Base-by-base conservation (phyloP, 2,113 vertebrate species). In the Abramis brama region DNA sequence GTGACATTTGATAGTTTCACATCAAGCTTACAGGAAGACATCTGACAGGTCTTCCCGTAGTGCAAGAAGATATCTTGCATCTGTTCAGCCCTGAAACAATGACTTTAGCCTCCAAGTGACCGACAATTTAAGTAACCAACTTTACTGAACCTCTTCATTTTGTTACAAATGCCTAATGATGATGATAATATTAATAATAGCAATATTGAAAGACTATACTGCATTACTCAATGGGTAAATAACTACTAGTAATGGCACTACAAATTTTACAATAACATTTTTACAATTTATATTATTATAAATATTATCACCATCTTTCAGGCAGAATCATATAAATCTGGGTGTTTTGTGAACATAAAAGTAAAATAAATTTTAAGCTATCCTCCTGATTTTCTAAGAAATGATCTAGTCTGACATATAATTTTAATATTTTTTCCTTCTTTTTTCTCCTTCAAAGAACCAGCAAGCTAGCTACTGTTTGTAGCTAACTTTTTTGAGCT, bases 1-100 rank as follows among this genome's bases (percentile, higher is more conserved):
- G 17, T 50, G 79, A 82, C 39, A 81, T 81, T 5, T 81, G 79
- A 82, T 30, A 45, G 78, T 82, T 70, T 82, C 27, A 21, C 45
- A 82, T 82, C 23, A 47, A 47, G 15, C 43, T 82, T 70, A 47
- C 25, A 77, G 75, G 47, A 52, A 30, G 75, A 33, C 17, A 55
- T 55, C 75, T 50, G 50, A 52, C 45, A 55, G 47, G 75, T 77
- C 43, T 75, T 50, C 60, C 77, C 36, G 11, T 45, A 27, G n/a
- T 70, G 27, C 12, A 50, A 50, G 47, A 27, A 68, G 79, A 81
- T 43, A 27, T 82, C 80, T 82, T 52, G 36, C n/a, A 82, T 70
- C 47, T 82, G 45, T 52, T 82, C 59, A 10, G 79, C 8, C 43
- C 79, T 82, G 62, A 70, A 50, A 70, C 39, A 43, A 43, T 64